A percentile compares a stretch with the other conserved stretches of the same genome.
Evolutionary conservation across 2,797 vertebrate genomes (phyloP).

Genomic region (Tapirus indicus): DNA sequence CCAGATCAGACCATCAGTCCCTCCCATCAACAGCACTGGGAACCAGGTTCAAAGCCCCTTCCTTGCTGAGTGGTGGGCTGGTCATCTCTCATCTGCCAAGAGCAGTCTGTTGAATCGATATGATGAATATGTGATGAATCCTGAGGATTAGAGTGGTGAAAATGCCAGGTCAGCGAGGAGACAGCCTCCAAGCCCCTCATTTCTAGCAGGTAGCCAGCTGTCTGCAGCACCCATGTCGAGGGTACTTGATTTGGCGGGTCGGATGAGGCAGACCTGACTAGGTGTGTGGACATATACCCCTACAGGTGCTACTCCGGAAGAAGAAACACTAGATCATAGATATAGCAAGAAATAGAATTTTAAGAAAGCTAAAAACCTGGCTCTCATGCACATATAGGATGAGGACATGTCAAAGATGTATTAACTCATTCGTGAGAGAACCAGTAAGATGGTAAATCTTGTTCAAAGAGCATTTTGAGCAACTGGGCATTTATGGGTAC

Average conservation of each 20-base stretch:
- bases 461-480: conserved; percentile 31
- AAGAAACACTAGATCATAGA: conserved; percentile 4
- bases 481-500: background rate
- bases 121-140: background rate
- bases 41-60: background rate
- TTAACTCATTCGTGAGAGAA: background rate
- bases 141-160: background rate
- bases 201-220: background rate
- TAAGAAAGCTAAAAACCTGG: background rate
- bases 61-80: background rate
- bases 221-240: background rate
- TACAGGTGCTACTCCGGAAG: background rate
- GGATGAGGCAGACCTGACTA: background rate
- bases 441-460: background rate
- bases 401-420: background rate
- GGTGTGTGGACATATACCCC: background rate
- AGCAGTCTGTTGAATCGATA: background rate
- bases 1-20: background rate
- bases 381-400: background rate
- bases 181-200: background rate
- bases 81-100: background rate
- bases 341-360: conserved; percentile 16
- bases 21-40: no score
- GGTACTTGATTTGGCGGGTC: background rate
- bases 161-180: background rate